Percentiles rank a stretch among this genome's conserved stretches.
phyloP scores from a whole-genome alignment of 1,140 invertebrate genomes.

The Scaptomyza graminum region DNA sequence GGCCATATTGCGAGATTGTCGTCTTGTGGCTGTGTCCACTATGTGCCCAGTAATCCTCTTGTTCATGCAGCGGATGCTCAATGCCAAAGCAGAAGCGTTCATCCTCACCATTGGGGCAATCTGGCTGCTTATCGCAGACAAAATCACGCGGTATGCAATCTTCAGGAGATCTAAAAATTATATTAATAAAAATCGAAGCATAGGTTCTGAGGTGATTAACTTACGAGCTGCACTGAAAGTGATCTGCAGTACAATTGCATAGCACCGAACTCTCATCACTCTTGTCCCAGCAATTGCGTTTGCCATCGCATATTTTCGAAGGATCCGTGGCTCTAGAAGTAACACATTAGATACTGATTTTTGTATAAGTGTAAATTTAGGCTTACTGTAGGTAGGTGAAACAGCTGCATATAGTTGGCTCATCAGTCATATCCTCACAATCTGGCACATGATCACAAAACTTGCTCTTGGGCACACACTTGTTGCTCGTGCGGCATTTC shows the following conservation, averaged over 20 bases:
- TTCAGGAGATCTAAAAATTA: slow-evolving; percentile 63
- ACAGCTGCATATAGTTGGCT: slow-evolving; percentile 88
- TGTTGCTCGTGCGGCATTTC: slow-evolving; percentile 86
- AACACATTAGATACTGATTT: background rate
- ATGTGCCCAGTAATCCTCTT: slow-evolving; percentile 55
- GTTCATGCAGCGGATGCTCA: slow-evolving; percentile 67
- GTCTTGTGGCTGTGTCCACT: slow-evolving; percentile 35
- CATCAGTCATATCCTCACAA: slow-evolving; percentile 89
- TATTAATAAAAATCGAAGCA: background rate
- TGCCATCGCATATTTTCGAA: slow-evolving; percentile 90
- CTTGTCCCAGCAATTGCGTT: slow-evolving; percentile 91
- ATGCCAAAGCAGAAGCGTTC: slow-evolving; percentile 85
- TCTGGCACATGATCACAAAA: slow-evolving; percentile 88
- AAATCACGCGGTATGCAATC: slow-evolving; percentile 88
- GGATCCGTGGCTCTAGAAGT: slow-evolving; percentile 86
- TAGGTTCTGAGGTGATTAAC: slow-evolving; percentile 7
- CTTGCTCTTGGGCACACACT: slow-evolving; percentile 87
- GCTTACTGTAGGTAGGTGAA: slow-evolving; percentile 86
- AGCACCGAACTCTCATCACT: slow-evolving; percentile 89
- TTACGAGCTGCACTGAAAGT: slow-evolving; percentile 85
- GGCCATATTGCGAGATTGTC: slow-evolving; percentile 79
- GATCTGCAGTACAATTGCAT: slow-evolving; percentile 86
- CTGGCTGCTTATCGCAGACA: slow-evolving; percentile 88
- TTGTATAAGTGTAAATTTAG: background rate
- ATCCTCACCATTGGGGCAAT: slow-evolving; percentile 89